Percentiles rank a stretch among this genome's conserved stretches.
Conservation (phyloP, 2,888 invertebrate species). For the Temnothorax ravouxi region DNA sequence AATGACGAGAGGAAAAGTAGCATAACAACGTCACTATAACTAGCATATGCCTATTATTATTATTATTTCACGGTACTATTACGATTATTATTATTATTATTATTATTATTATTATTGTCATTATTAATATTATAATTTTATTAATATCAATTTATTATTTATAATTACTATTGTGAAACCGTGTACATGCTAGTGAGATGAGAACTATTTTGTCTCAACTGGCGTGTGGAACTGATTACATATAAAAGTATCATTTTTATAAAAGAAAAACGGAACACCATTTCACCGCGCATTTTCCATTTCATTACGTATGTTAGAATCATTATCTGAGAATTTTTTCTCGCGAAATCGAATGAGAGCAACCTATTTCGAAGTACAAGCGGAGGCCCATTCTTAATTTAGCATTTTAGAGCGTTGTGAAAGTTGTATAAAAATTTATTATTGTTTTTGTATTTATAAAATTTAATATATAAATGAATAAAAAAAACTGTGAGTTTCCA, state of each 20-base stretch:
- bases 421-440: conserved; percentile 54
- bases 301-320: conserved; percentile 26
- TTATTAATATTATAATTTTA: conserved; percentile 41
- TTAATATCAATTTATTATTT: conserved; percentile 69
- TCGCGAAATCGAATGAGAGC: conserved; percentile 37
- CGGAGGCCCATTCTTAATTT: conserved; percentile 36
- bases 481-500: conserved; percentile 31
- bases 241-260: conserved; percentile 62
- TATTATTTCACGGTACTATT: conserved; percentile 20
- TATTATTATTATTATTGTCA: conserved; percentile 28
- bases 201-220: conserved; percentile 55
- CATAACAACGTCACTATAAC: conserved; percentile 64
- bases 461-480: conserved; percentile 55
- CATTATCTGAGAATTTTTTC: conserved; percentile 20
- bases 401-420: conserved; percentile 45
- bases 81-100: conserved; percentile 25
- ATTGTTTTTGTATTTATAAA: conserved; percentile 58
- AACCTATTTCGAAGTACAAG: conserved; percentile 57
- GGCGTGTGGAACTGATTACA: conserved; percentile 75
- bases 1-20: conserved; percentile 56
- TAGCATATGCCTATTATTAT: conserved; percentile 47
- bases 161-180: conserved; percentile 60
- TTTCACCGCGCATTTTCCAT: conserved; percentile 36
- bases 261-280: conserved; percentile 49
- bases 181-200: conserved; percentile 59